Evolutionary conservation across 2,888 invertebrate species (phyloP), one percentile per base, ranked within the genome.

Genomic region (Argynnis bischoffii): DNA sequence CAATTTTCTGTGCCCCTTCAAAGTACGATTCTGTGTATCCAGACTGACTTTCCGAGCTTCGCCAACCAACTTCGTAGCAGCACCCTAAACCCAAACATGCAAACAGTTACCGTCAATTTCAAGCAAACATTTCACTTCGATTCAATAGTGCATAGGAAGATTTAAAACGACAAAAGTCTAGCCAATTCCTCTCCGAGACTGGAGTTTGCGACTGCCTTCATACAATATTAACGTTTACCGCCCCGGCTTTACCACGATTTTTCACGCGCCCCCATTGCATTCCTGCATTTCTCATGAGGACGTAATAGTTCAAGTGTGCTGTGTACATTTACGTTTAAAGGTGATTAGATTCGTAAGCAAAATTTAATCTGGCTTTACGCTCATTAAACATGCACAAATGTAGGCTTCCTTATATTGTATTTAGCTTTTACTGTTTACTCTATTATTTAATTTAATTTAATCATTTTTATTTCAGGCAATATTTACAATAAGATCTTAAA

Each of bases 261-360:
- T 90, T 91, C 89, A 85, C 90, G 86, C 88, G 80, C 77, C 82
- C 84, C 82, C 77, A 71, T 79, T 84, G 85, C 84, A 84, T 81
- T 81, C 76, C 78, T 91, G 87, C 88, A 92, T 92, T 83, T 88
- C 86, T 88, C 81, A 90, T 90, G 89, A 90, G 88, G 74, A 79
- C 82, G 85, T 89, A 89, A 89, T 92, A 88, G 88, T 76, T 89
- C 84, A 82, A 87, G 82, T 80, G 85, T 81, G 80, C 83, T 87
- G 86, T 87, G 85, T 87, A 85, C 87, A 81, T 85, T 81, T 85
- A 80, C 80, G 76, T 82, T 83, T 79, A 77, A 81, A 80, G 78
- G 72, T 82, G 81, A 87, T 87, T 86, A 84, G 81, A 66, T 68
- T 66, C 64, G 72, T 70, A 61, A 60, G 69, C 64, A 67, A 69